Evolutionary conservation across 2,797 vertebrate species (phyloP).

Genomic region (Amphiprion clarkii): DNA sequence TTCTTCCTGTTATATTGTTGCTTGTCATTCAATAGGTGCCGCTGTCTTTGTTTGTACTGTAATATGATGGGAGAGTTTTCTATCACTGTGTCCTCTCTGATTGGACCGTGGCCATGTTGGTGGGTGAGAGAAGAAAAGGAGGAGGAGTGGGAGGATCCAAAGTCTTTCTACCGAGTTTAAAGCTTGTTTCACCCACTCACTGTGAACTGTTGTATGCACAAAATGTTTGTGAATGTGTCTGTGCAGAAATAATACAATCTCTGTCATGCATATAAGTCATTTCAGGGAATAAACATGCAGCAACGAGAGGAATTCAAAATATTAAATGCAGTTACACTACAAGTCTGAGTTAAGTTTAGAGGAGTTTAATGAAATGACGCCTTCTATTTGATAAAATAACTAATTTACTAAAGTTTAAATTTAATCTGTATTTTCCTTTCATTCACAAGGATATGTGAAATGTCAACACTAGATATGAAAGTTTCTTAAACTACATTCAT

Average conservation of each 20-base stretch:
- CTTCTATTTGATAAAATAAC: not conserved
- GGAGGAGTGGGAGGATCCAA: conserved; percentile 72
- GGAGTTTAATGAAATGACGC: not conserved
- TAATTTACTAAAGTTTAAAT: conserved; percentile 24
- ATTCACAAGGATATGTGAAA: conserved; percentile 13
- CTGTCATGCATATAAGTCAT: conserved; percentile 25
- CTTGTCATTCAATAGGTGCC: conserved; percentile 61
- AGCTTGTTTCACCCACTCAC: conserved; percentile 72
- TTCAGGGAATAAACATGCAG: conserved; percentile 12
- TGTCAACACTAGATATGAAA: conserved; percentile 1
- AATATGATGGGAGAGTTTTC: conserved; percentile 63
- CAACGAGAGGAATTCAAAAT: too few species aligned
- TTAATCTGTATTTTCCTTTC: not conserved
- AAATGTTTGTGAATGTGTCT: conserved; percentile 58
- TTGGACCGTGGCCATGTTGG: conserved; percentile 69
- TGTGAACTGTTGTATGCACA: conserved; percentile 52
- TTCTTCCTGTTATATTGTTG: conserved; percentile 56
- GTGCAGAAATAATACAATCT: conserved; percentile 39
- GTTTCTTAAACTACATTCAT: conserved; percentile 14
- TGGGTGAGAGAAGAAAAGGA: conserved; percentile 74
- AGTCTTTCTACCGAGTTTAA: conserved; percentile 72
- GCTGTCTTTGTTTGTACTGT: conserved; percentile 67
- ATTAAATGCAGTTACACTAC: too few species aligned
- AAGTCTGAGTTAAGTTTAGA: not conserved
- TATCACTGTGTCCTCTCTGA: conserved; percentile 65